These are phyloP conservation scores for Pipra filicauda DNA, from an alignment of 2,113 vertebrate species.

Conservation along the genomic window DNA sequence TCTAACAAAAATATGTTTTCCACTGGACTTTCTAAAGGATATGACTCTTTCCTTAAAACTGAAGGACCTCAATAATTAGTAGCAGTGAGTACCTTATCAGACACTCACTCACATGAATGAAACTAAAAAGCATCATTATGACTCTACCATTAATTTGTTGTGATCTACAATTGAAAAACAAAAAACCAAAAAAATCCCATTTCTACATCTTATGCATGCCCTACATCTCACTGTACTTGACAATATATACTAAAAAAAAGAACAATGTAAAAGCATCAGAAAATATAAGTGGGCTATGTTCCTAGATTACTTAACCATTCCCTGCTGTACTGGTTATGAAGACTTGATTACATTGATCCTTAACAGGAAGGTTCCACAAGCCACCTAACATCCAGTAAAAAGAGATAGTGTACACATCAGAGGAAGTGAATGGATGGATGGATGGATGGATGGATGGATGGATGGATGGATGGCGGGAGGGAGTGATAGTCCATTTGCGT, in stretches of 20 bases:
- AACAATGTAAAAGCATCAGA: neutral
- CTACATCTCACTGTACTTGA: neutral
- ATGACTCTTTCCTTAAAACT: neutral
- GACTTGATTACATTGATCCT: neutral
- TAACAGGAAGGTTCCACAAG: neutral
- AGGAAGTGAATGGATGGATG: neutral
- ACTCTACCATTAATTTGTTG: neutral
- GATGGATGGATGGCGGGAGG: neutral
- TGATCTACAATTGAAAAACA: neutral
- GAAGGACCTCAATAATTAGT: neutral
- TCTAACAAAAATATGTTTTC: neutral
- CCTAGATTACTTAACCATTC: neutral
- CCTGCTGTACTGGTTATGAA: neutral
- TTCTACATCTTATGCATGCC: neutral
- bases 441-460: neutral
- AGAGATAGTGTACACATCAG: neutral
- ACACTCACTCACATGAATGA: neutral
- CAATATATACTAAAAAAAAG: neutral
- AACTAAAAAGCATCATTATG: neutral
- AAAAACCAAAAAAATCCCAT: neutral
- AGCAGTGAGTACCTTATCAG: neutral
- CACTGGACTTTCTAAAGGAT: neutral
- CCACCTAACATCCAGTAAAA: neutral
- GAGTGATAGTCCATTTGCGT: neutral
- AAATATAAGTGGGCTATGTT: neutral